Evolutionary conservation across 2,113 vertebrate species (phyloP), one percentile per base, ranked within the genome.

Genomic region (Camelus bactrianus): DNA sequence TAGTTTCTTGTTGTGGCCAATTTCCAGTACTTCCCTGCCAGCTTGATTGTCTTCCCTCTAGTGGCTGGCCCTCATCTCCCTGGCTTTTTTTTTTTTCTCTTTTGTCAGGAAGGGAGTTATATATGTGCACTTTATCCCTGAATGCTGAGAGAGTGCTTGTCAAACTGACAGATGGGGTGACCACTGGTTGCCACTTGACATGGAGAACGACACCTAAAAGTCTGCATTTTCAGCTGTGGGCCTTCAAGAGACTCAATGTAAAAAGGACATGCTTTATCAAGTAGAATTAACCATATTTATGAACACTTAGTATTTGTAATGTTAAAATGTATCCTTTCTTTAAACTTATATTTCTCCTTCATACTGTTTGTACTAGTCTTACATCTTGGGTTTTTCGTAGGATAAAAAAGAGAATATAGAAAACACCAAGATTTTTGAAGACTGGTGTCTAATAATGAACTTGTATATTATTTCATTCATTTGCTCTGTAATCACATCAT

Each of bases 101-200:
- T 95, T 95, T 96, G 93, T 97, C 94, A 97, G 91, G 70, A 86
- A 96, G 73, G 70, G 52, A 28, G 19, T 90, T 88, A n/a, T 65
- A n/a, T 93, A 50, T 70, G 46, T 97, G 94, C 70, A 92, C 92
- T 97, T 94, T 93, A 93, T 97, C 89, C 58, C 65, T 76, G 75
- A 92, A 88, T 92, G 75, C 75, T 92, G 62, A 93, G 90, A 92
- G 87, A 96, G 26, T 86, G 72, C 87, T 95, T 88, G 76, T 94
- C 93, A 97, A 82, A 94, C 76, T 97, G 93, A 96, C 97, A 97
- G 91, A 93, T 89, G 60, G 48, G 94, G 35, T 96, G 95, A 95
- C 95, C 95, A 2, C 70, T 93, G 80, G 58, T 92, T 95, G 95
- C 93, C 87, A 95, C 70, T 97, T 97, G 95, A 94, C 95, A 95